Evolutionary conservation across 1,140 invertebrate genomes (phyloP), one percentile per base, ranked within the genome.

Genomic region (Galleria mellonella): DNA sequence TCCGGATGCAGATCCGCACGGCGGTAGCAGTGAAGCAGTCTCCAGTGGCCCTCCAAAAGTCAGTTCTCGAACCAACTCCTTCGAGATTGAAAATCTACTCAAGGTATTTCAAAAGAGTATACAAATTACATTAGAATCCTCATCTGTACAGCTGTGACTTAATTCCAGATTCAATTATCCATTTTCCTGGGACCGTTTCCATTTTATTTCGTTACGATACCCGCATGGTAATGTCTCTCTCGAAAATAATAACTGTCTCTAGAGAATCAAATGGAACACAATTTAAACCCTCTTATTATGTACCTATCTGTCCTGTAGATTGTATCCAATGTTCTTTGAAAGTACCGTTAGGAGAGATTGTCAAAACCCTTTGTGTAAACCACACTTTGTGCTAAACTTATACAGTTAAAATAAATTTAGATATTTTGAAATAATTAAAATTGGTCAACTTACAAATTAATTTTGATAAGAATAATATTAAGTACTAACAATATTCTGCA

Each of bases 31-130:
- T 6, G 17, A 23, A 23, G 17, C 17, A 23, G 30, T 70, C 8
- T 56, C 42, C 31, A 60, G 60, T n/a, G 82, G 82, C 36, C 77
- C 82, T 13, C 82, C 82, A 13, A 91, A 91, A 86, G 89, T 90
- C 51, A 91, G 91, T 43, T 95, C 94, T 13, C 89, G 94, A 50
- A 94, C 94, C 32, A 95, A 94, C 81, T 96, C 94, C 17, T 95
- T 96, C 63, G 95, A 96, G 87, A 96, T 96, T 62, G 95, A 96
- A 86, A 96, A 95, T 87, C 89, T 96, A 48, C 87, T 96, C 41
- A 96, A 96, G 88, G 83, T 87, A 75, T 47, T 23, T 28, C 39
- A 32, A 49, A 41, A 41, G 32, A 43, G 46, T 40, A 31, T 31
- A 51, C 32, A 53, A 50, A 62, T 62, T 55, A 50, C 10, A 57